Base-by-base conservation (phyloP, 30 jellyfish, hydroid and myxozoan genomes). In the Chrysaora quinquecirrha region DNA sequence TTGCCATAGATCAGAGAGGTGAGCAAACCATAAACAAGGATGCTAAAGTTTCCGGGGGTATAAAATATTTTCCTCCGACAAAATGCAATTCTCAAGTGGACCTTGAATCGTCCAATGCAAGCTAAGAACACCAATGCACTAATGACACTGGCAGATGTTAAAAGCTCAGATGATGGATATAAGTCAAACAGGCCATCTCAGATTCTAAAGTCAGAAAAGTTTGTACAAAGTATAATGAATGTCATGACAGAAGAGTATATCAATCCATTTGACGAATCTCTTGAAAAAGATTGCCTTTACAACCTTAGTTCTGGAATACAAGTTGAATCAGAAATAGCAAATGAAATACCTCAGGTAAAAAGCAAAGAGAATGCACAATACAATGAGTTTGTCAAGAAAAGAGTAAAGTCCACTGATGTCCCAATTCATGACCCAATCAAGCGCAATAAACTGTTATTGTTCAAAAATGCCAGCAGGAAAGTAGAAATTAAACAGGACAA, bases 1-100 rank as follows among this genome's bases (percentile, higher is more conserved):
- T 76, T 33, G 88, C 77, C n/a, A 81, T 67, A 0, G 92, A 81
- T 50, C 87, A 81, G 63, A 34, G 92, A 29, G 92, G 88, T 20
- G 92, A 69, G 66, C 92, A 81, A 47, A 66, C 92, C 24, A 81
- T 81, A 0, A 67, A 81, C 47, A 81, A 25, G 31, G 92, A 70
- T 81, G 92, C 78, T 0, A 81, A 67, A 66, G 67, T 34, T 69
- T 28, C 31, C 50, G 76, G 87, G 32, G 90, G 90, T 28, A 80
- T 65, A 34, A 80, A 67, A 66, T 64, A 43, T 48, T 80, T 80
- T 80, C 89, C 87, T 30, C 27, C 80, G 34, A 83, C 64, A 47
- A 29, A 52, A 70, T 27, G 78, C 64, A 16, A 62, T 81, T 0
- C 62, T 81, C 34, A 81, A 81, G 63, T 81, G 87, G 92, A 61